Evolutionary conservation across 2,797 vertebrate species (phyloP).

Genomic region (Muscicapa comitata): DNA sequence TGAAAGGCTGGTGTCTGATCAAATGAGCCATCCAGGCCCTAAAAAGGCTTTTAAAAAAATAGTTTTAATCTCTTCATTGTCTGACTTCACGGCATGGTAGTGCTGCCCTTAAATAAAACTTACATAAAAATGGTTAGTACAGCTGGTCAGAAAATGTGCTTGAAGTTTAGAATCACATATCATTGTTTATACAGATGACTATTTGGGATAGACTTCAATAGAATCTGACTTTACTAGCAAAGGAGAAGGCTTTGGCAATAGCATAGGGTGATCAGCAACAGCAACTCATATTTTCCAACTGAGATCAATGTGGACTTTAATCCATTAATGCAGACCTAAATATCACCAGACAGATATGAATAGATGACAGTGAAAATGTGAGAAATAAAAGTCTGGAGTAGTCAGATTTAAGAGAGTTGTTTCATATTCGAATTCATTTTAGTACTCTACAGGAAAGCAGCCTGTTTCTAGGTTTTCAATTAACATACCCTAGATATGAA

Average conservation of each 20-base stretch:
- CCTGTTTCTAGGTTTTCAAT: constrained; percentile 70
- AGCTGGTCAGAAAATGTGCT: constrained; percentile 89
- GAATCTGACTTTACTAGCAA: constrained; percentile 73
- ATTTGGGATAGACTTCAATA: constrained; percentile 86
- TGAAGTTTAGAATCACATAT: constrained; percentile 89
- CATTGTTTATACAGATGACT: constrained; percentile 95
- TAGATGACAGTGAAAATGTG: constrained; percentile 50
- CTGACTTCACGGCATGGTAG: constrained; percentile 58
- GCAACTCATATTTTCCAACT: constrained; percentile 75
- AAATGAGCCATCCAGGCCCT: constrained; percentile 47
- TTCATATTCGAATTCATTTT: constrained; percentile 66
- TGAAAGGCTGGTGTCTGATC: constrained; percentile 25
- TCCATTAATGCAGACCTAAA: constrained; percentile 67
- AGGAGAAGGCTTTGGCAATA: constrained; percentile 72
- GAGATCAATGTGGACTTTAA: constrained; percentile 73
- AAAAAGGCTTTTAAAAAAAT: constrained; percentile 36
- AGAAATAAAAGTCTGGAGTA: constrained; percentile 39
- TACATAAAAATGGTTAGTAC: constrained; percentile 84
- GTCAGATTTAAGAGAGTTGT: constrained; percentile 57
- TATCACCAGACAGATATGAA: constrained; percentile 70
- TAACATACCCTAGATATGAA: constrained; percentile 63
- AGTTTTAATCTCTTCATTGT: constrained; percentile 63
- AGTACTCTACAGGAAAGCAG: constrained; percentile 60
- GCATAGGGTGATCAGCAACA: constrained; percentile 70
- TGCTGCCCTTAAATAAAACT: constrained; percentile 71